Percentiles rank a stretch among this genome's conserved stretches.
Evolutionary conservation across 2,888 invertebrate genomes (phyloP).

Genomic region (Lochmaea capreae): DNA sequence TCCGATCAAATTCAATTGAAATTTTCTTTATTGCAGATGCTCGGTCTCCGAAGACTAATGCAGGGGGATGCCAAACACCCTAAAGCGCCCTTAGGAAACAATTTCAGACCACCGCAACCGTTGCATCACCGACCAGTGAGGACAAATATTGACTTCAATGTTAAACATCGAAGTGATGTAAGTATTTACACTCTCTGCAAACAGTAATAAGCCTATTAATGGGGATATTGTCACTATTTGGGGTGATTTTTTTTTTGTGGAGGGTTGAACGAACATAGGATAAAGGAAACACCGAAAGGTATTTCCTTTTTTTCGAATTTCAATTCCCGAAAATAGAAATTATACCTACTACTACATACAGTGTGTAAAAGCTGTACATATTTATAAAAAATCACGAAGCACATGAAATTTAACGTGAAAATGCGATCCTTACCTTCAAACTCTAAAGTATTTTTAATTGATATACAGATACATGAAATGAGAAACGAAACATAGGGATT

Average conservation of each 20-base stretch:
- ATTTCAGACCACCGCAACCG: constrained; percentile 93
- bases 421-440: too few relatives aligned
- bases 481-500: too few relatives aligned
- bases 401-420: too few relatives aligned
- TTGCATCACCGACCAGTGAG: constrained; percentile 93
- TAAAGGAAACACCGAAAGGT: too few relatives aligned
- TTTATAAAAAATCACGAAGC: too few relatives aligned
- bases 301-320: too few relatives aligned
- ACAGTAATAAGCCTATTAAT: constrained; percentile 38
- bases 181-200: constrained; percentile 49
- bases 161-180: constrained; percentile 74
- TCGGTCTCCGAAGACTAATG: constrained; percentile 85
- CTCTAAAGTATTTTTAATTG: too few relatives aligned
- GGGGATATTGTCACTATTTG: constrained; percentile 29
- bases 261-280: background rate
- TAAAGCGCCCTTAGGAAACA: constrained; percentile 92
- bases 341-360: too few relatives aligned
- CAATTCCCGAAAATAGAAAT: too few relatives aligned
- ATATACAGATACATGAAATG: too few relatives aligned
- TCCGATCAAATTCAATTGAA: constrained; percentile 34
- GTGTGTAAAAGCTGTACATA: too few relatives aligned
- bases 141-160: constrained; percentile 96
- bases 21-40: constrained; percentile 72
- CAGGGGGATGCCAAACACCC: constrained; percentile 89
- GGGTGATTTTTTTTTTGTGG: constrained; percentile 15